Evolutionary conservation across 1,140 invertebrate species (phyloP).

Genomic region (Leucophenga varia): DNA sequence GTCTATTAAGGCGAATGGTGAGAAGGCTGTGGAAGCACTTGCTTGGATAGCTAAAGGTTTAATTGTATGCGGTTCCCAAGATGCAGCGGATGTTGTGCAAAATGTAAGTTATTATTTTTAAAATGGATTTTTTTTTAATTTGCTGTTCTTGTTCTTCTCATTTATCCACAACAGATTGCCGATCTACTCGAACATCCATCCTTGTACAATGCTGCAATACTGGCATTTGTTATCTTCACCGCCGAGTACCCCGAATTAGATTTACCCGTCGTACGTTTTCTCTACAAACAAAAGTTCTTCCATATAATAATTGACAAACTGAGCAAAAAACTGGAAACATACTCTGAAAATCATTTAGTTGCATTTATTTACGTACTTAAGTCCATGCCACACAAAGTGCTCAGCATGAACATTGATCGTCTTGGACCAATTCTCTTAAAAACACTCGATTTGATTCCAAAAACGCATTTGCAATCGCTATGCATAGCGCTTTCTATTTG

Average conservation of each 20-base stretch:
- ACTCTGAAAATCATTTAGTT: slow-evolving; percentile 62
- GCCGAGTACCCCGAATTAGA: slow-evolving; percentile 45
- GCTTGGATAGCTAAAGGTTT: slow-evolving; percentile 50
- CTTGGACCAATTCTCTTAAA: slow-evolving; percentile 68
- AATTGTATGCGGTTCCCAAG: slow-evolving; percentile 38
- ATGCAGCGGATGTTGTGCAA: slow-evolving; percentile 43
- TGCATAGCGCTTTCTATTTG: slow-evolving; percentile 63
- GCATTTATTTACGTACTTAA: slow-evolving; percentile 67
- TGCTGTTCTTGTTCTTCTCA: neutral
- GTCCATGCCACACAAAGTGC: slow-evolving; percentile 62
- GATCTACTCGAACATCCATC: slow-evolving; percentile 49
- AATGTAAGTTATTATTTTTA: slow-evolving; percentile 26
- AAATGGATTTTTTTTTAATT: neutral
- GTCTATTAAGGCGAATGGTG: slow-evolving; percentile 38
- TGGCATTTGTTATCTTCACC: slow-evolving; percentile 49
- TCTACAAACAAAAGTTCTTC: slow-evolving; percentile 68
- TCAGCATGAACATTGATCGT: slow-evolving; percentile 66
- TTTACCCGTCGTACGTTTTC: slow-evolving; percentile 45
- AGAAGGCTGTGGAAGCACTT: slow-evolving; percentile 39
- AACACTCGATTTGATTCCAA: slow-evolving; percentile 63
- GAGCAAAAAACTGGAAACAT: slow-evolving; percentile 47
- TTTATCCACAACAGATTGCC: slow-evolving; percentile 35
- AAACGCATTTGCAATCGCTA: slow-evolving; percentile 61
- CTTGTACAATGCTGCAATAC: slow-evolving; percentile 28
- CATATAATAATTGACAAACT: slow-evolving; percentile 59